phyloP scores from a whole-genome alignment of 2,113 vertebrate species.

The Promerops cafer region DNA sequence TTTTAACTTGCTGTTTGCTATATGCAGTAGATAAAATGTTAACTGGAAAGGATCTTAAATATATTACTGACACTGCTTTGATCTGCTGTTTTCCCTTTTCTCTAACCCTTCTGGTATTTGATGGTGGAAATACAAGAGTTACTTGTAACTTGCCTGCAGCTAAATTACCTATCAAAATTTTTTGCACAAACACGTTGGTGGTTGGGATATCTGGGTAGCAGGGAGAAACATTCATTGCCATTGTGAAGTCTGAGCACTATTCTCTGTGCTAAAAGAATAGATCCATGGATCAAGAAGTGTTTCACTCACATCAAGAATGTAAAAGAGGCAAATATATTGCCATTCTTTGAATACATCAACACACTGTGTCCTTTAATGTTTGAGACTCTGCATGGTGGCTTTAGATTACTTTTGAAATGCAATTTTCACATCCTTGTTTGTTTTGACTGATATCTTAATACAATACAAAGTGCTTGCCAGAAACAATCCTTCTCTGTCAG shows the following conservation, averaged over 20 bases:
- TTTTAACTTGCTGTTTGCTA: background rate
- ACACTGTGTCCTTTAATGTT: background rate
- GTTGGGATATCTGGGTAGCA: fast-evolving
- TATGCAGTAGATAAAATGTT: background rate
- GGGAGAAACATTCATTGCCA: background rate
- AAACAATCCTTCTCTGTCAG: background rate
- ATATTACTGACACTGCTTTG: background rate
- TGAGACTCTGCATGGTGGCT: background rate
- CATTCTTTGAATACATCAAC: background rate
- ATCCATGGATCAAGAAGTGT: background rate
- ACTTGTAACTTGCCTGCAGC: background rate
- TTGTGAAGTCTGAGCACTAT: background rate
- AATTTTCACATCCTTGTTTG: slow-evolving; percentile 34
- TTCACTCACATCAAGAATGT: background rate
- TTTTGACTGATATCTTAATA: slow-evolving; percentile 25
- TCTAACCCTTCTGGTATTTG: background rate
- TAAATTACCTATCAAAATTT: background rate
- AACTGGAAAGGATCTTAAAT: background rate
- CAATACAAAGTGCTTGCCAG: background rate
- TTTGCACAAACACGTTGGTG: background rate
- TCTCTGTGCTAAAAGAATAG: background rate
- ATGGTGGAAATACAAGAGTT: background rate
- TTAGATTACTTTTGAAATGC: background rate
- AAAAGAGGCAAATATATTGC: background rate
- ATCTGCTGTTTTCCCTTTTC: background rate